Base-by-base conservation (phyloP, 37 sponge, comb jelly and placozoan genomes). In the Agelas oroides region DNA sequence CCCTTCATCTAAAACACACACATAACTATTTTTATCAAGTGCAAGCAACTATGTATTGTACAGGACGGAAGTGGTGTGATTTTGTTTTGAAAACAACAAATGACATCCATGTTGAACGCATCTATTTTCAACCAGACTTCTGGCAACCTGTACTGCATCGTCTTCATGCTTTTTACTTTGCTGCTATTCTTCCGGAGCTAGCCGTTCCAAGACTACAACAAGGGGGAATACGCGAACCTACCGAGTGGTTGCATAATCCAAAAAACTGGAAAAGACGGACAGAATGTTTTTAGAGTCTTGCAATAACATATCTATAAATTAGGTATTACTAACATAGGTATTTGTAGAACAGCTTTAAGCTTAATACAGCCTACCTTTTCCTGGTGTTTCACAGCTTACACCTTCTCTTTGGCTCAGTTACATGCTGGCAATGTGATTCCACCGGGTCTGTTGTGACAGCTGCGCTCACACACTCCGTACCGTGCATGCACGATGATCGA, bases 51-150 rank as follows among this genome's bases (percentile, higher is more conserved):
- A 79, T 79, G 80, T 62, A 3, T 34, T 79, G 80, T 8, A 64
- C 66, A 38, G 46, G 67, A 65, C 18, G 63, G 52, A 30, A 30
- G 27, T 79, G 80, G 80, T 79, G 80, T 63, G 80, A 79, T 65
- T 63, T 79, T 62, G 66, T 64, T 33, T 27, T 62, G 1, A 1
- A 67, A 1, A 79, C 80, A 21, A 37, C 18, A 21, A 41, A 31
- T 1, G 66, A 64, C 46, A 0, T 64, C 18, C 80, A 79, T 12
- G 31, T 61, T n/a, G 80, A 79, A 46, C 59, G 80, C 67, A 52
- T 79, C 35, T 12, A 5, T 1, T 79, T 24, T 21, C 33, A 79
- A 2, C 65, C 61, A 40, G 17, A 61, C 6, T 64, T 79, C 25
- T 79, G 80, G 53, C 3, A 79, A 20, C 5, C 64, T 2, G 20